phyloP scores from a whole-genome alignment of 2,888 invertebrate genomes.

The Harpalus rufipes region DNA sequence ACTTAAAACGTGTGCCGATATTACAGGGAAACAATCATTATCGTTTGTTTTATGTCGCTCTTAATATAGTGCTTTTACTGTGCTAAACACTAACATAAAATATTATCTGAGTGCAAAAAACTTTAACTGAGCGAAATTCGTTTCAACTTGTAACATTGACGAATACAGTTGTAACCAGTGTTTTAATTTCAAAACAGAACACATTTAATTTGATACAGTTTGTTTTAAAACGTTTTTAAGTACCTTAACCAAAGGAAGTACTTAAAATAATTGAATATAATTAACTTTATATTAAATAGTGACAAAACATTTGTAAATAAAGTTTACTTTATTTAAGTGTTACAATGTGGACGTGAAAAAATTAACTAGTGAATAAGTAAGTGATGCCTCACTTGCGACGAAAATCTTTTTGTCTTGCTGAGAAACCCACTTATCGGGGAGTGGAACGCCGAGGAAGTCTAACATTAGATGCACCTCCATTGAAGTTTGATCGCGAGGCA shows the following conservation, averaged over 20 bases:
- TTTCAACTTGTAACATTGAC: constrained; percentile 5
- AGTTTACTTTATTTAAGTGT: background rate
- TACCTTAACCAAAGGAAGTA: background rate
- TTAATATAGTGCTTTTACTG: background rate
- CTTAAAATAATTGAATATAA: no score
- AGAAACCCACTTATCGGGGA: constrained; percentile 46
- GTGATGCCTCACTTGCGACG: constrained; percentile 64
- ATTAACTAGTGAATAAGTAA: constrained; percentile 19
- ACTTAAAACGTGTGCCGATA: constrained; percentile 6
- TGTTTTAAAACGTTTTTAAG: background rate
- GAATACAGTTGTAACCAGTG: constrained; percentile 19
- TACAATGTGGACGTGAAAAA: constrained; percentile 40
- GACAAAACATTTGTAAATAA: constrained; percentile 12
- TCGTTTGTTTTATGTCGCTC: background rate
- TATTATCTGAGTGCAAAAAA: background rate
- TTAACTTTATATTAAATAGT: background rate
- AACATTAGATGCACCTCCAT: constrained; percentile 69
- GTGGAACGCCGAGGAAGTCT: constrained; percentile 73
- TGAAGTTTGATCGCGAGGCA: constrained; percentile 71
- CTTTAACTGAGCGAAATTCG: background rate
- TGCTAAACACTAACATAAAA: background rate
- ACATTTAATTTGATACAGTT: background rate
- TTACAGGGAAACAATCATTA: constrained; percentile 23
- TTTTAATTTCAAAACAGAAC: constrained; percentile 4
- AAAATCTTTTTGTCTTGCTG: constrained; percentile 63